Conservation (phyloP, 2,888 invertebrate species). For the Rhamphomyia laevipes region DNA sequence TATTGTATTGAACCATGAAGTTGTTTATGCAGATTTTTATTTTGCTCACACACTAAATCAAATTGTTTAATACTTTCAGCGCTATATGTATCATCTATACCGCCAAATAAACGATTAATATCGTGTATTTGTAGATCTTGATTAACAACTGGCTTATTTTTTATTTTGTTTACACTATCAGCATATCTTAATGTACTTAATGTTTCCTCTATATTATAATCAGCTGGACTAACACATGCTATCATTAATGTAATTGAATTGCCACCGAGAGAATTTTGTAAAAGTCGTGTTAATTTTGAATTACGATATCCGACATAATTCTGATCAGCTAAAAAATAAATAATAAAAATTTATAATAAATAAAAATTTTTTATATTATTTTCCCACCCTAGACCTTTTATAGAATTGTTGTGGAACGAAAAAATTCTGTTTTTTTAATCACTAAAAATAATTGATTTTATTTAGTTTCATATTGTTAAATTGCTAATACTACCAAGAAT, state of each 20-base stretch:
- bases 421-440: no score
- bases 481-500: no score
- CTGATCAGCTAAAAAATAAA: constrained; percentile 28
- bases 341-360: no score
- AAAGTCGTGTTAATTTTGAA: constrained; percentile 77
- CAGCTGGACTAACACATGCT: constrained; percentile 89
- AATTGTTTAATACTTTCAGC: constrained; percentile 13
- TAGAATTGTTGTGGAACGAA: no score
- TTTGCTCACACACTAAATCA: constrained; percentile 43
- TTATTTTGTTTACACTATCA: constrained; percentile 73
- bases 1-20: constrained; percentile 53
- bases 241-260: constrained; percentile 92
- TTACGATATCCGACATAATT: constrained; percentile 79
- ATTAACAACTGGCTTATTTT: constrained; percentile 81
- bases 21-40: constrained; percentile 50
- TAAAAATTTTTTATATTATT: no score
- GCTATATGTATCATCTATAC: constrained; percentile 57
- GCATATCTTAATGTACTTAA: constrained; percentile 82
- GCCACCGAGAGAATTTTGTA: constrained; percentile 91
- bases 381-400: no score
- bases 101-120: constrained; percentile 56
- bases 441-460: no score
- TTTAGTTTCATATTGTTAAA: no score
- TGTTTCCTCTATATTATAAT: constrained; percentile 77
- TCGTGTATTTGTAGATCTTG: constrained; percentile 69